Evolutionary conservation across 2,113 vertebrate genomes (phyloP).

Genomic region (Urocitellus parryii): DNA sequence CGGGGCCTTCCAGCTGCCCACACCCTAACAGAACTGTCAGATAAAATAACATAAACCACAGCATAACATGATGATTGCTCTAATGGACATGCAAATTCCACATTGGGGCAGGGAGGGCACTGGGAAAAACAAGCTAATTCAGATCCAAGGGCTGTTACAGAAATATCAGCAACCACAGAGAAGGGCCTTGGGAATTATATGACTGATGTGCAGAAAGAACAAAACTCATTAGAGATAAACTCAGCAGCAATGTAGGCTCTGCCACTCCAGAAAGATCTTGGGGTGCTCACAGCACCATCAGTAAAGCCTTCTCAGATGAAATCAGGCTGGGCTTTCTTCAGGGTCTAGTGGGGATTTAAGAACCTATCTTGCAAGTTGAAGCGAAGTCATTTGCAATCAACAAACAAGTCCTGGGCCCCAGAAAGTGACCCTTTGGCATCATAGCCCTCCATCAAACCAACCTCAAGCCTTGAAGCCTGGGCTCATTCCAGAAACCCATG

Average conservation of each 20-base stretch:
- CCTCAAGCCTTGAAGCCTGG: not conserved
- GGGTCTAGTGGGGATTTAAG: not conserved
- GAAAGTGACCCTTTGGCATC: not conserved
- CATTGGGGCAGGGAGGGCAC: not conserved
- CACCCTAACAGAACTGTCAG: not conserved
- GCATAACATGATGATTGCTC: not conserved
- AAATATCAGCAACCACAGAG: not conserved
- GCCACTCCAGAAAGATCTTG: not conserved
- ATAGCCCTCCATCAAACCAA: not conserved
- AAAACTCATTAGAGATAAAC: not conserved
- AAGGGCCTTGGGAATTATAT: not conserved
- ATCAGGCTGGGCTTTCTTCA: not conserved
- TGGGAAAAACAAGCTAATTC: slow-evolving; percentile 5
- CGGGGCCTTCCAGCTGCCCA: not conserved
- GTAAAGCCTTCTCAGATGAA: not conserved
- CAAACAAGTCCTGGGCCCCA: not conserved
- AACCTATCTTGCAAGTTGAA: not conserved
- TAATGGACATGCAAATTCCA: not conserved
- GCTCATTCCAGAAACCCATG: not conserved
- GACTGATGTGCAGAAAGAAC: not conserved
- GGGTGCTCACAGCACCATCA: not conserved
- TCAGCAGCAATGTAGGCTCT: not conserved
- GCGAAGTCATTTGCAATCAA: not conserved
- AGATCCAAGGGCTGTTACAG: not conserved
- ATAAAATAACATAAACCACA: not conserved